Conservation (phyloP, 1,140 invertebrate genomes). For the Achroia grisella region DNA sequence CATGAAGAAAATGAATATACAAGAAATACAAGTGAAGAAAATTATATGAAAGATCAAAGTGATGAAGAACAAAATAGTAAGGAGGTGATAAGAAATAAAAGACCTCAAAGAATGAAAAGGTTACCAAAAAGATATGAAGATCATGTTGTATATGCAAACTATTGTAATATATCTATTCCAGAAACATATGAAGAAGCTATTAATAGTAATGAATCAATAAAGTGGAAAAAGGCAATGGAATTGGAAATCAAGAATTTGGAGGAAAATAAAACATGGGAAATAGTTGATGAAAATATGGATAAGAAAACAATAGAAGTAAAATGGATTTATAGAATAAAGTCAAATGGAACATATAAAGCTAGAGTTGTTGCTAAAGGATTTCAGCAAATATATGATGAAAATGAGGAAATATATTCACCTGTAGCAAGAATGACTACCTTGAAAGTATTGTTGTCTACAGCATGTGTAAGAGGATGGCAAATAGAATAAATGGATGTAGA, state of each 20-base stretch:
- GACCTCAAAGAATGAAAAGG: too few relatives aligned
- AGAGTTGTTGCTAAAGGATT: constrained; percentile 9
- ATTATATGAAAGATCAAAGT: neutral
- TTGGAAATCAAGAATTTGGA: constrained; percentile 3
- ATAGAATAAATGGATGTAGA: neutral
- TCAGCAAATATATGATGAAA: constrained; percentile 3
- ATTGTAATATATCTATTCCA: neutral
- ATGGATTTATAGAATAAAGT: constrained; percentile 14
- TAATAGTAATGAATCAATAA: neutral
- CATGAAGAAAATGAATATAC: neutral
- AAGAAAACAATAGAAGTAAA: constrained; percentile 10
- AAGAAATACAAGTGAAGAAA: neutral
- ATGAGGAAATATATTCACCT: constrained; percentile 9
- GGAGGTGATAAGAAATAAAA: too few relatives aligned
- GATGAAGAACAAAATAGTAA: too few relatives aligned
- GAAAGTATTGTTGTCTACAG: neutral
- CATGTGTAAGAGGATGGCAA: neutral
- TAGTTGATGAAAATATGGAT: constrained; percentile 1
- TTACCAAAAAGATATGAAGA: too few relatives aligned
- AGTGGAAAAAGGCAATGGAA: constrained; percentile 6
- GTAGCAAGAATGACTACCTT: constrained; percentile 14
- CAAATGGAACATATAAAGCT: constrained; percentile 9
- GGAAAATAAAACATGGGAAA: constrained; percentile 10
- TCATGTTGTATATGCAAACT: neutral
- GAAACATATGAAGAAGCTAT: constrained; percentile 2